Evolutionary conservation across 1,140 invertebrate genomes (phyloP), one percentile per base, ranked within the genome.

Genomic region (Drosophila punjabiensis): DNA sequence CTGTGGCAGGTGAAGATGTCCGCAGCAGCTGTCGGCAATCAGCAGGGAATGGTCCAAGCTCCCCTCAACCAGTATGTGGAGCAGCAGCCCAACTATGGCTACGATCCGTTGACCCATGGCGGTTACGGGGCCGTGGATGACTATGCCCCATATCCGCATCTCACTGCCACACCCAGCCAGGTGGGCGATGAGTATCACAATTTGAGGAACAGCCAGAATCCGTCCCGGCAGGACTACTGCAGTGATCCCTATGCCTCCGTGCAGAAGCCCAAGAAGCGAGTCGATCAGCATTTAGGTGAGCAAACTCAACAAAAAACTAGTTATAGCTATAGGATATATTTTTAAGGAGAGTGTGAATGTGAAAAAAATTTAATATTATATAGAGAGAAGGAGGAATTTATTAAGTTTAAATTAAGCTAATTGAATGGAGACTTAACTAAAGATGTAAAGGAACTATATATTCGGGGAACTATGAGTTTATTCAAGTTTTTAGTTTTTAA

Each of bases 1-100:
- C 94, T 98, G 77, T 98, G 97, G 97, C 97, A 98, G 94, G 96
- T 98, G 95, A 98, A 98, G 94, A 96, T 96, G 94, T 96, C 96
- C 0, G 96, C 96, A 6, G 96, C 96, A 2, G 95, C 95, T 50
- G 86, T 90, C 24, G 95, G 95, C 59, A 95, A 94, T 91, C 95
- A 95, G 69, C 95, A 95, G 16, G 94, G 94, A 37, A 93, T 95
- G 58, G 93, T 95, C 65, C 93, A 93, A 87, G 86, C 93, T 30
- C 93, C 94, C 58, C 83, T 88, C 47, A 94, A 95, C 65, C 94
- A 95, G 81, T 94, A 95, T 81, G 93, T 95, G 79, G 94, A 95
- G 73, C 93, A 95, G 76, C 94, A 95, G 92, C 94, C 95, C 87
- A 94, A 94, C 63, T 95, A 96, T 69, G 96, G 95, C 41, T 97